Evolutionary conservation across 2,797 vertebrate species (phyloP).

Genomic region (Bryconaethiops microstoma): DNA sequence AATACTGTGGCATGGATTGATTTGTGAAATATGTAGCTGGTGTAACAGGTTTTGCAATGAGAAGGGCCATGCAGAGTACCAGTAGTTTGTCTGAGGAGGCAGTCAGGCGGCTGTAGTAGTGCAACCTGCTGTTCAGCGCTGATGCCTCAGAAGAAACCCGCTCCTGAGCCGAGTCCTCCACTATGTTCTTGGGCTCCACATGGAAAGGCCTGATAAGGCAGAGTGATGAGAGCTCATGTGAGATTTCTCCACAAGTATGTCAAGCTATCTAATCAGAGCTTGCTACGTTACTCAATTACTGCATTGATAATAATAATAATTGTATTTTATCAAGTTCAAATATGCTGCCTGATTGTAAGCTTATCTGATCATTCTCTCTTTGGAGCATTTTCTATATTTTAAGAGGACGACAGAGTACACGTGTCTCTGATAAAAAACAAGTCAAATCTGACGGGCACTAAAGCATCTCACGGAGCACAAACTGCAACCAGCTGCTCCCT

Average conservation of each 20-base stretch:
- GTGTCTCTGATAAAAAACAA: neutral
- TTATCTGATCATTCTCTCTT: neutral
- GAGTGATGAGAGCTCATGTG: neutral
- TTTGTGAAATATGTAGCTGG: neutral
- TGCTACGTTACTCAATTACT: too few relatives aligned
- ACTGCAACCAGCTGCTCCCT: constrained; percentile 1
- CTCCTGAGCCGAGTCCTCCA: constrained; percentile 73
- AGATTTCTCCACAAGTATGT: neutral
- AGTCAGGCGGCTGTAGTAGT: constrained; percentile 89
- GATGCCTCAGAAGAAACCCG: constrained; percentile 89
- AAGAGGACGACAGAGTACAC: too few relatives aligned
- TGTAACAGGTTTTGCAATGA: neutral
- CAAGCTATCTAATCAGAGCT: neutral
- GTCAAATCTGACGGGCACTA: neutral
- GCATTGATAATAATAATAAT: too few relatives aligned
- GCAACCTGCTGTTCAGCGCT: constrained; percentile 91
- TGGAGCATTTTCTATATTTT: too few relatives aligned
- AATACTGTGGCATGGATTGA: too few relatives aligned
- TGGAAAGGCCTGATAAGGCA: constrained; percentile 85
- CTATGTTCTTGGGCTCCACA: constrained; percentile 89
- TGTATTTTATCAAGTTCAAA: neutral
- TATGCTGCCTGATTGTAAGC: neutral
- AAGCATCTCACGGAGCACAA: neutral
- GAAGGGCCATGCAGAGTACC: constrained; percentile 69
- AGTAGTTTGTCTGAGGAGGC: constrained; percentile 86